Percentiles rank a stretch among this genome's conserved stretches.
phyloP scores from a whole-genome alignment of 2,797 vertebrate species.

The Chrosomus eos region DNA sequence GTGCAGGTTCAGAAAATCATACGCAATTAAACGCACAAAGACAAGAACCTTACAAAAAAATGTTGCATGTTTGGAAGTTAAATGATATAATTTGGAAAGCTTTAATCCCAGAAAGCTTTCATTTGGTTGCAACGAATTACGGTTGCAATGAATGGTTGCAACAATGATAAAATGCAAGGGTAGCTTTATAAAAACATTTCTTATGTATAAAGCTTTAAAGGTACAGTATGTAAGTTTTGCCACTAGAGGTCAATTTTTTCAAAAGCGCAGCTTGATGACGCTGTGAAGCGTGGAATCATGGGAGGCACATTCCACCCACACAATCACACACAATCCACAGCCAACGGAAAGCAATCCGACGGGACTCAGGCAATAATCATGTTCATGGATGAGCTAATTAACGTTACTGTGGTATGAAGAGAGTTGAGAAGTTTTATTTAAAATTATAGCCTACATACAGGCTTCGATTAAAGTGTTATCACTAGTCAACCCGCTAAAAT shows the following conservation, averaged over 20 bases:
- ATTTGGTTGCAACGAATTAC: background rate
- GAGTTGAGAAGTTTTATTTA: too few species aligned
- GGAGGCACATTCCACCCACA: too few species aligned
- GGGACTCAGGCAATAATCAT: too few species aligned
- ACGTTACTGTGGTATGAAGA: too few species aligned
- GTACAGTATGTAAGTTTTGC: background rate
- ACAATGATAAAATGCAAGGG: too few species aligned
- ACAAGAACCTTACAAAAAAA: background rate
- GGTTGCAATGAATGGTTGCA: too few species aligned
- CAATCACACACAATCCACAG: too few species aligned
- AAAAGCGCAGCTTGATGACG: background rate
- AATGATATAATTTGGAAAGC: background rate
- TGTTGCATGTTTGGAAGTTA: background rate
- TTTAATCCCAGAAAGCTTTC: background rate
- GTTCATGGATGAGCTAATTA: too few species aligned
- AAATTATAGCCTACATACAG: background rate
- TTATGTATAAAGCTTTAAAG: background rate
- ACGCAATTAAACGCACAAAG: background rate
- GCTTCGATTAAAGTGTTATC: background rate
- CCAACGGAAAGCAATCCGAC: too few species aligned
- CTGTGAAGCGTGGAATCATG: background rate
- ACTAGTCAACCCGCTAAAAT: background rate
- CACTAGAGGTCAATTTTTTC: too few species aligned
- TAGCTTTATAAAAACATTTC: background rate
- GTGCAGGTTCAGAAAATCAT: background rate